phyloP scores from a whole-genome alignment of 1,140 invertebrate species.

The Papilio xuthus region DNA sequence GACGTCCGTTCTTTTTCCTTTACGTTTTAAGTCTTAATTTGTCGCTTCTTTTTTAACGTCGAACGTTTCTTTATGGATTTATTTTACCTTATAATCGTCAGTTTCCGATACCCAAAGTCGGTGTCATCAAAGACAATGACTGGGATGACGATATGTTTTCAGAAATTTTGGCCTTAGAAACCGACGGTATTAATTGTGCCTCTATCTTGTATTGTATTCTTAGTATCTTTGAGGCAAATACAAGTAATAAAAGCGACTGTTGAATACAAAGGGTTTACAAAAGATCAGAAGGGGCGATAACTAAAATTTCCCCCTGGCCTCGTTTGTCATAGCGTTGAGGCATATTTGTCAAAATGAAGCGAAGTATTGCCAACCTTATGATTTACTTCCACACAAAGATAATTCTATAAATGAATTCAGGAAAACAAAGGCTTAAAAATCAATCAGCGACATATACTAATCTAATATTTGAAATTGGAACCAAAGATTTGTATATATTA shows the following conservation, averaged over 20 bases:
- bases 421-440: neutral
- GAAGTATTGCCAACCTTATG: constrained; percentile 26
- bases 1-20: neutral
- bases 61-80: neutral
- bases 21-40: neutral
- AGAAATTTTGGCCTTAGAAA: no score
- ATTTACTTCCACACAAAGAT: neutral
- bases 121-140: no score
- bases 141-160: no score
- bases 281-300: constrained; percentile 19
- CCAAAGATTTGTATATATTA: no score
- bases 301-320: constrained; percentile 24
- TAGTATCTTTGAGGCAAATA: constrained; percentile 4
- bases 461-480: no score
- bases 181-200: neutral
- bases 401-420: neutral
- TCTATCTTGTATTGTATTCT: neutral
- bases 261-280: constrained; percentile 11
- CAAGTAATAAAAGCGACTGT: neutral
- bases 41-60: neutral
- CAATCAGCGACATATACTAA: neutral
- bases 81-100: no score
- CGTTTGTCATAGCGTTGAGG: constrained; percentile 17
- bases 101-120: no score
- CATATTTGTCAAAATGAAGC: constrained; percentile 31